These are phyloP conservation scores for Luidia sarsii DNA, from an alignment of 53 echinoderm and acorn worm species.

Conservation along the genomic window DNA sequence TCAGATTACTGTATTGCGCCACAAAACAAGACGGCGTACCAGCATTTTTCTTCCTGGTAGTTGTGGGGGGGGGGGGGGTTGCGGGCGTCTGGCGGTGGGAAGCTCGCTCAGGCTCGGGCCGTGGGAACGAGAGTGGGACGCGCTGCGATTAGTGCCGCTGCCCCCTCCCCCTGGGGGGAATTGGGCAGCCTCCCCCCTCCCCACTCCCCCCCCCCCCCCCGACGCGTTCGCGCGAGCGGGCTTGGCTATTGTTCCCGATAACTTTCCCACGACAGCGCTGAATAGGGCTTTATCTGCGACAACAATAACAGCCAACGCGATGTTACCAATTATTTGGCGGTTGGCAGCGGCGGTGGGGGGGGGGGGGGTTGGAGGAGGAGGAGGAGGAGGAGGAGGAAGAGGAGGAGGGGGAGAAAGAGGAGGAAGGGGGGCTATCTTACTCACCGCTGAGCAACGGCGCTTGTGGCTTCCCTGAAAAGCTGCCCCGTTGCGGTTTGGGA, in stretches of 20 bases:
- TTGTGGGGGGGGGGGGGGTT: too few relatives aligned
- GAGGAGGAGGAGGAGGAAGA: not conserved
- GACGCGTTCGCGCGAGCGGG: conserved; percentile 34
- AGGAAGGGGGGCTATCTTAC: too few relatives aligned
- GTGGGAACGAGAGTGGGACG: conserved; percentile 38
- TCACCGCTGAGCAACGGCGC: too few relatives aligned
- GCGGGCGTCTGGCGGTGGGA: not conserved
- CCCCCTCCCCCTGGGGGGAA: conserved; percentile 42
- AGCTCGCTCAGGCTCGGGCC: conserved; percentile 2
- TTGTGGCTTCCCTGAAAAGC: not conserved
- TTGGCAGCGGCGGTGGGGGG: not conserved
- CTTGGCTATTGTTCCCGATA: conserved; percentile 24
- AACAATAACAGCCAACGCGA: conserved; percentile 3
- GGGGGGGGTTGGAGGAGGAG: not conserved
- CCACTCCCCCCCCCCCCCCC: too few relatives aligned
- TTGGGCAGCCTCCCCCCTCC: too few relatives aligned
- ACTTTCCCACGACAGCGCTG: conserved; percentile 34
- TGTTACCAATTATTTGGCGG: conserved; percentile 16
- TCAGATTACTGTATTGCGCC: too few relatives aligned
- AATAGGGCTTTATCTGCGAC: too few relatives aligned
- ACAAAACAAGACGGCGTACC: too few relatives aligned
- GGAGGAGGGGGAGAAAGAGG: too few relatives aligned
- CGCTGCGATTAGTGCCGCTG: conserved; percentile 22
- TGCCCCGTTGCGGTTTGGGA: too few relatives aligned
- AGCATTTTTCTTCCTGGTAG: too few relatives aligned